Evolutionary conservation across 2,113 vertebrate species (phyloP), one percentile per base, ranked within the genome.

Genomic region (Xiphias gladius): DNA sequence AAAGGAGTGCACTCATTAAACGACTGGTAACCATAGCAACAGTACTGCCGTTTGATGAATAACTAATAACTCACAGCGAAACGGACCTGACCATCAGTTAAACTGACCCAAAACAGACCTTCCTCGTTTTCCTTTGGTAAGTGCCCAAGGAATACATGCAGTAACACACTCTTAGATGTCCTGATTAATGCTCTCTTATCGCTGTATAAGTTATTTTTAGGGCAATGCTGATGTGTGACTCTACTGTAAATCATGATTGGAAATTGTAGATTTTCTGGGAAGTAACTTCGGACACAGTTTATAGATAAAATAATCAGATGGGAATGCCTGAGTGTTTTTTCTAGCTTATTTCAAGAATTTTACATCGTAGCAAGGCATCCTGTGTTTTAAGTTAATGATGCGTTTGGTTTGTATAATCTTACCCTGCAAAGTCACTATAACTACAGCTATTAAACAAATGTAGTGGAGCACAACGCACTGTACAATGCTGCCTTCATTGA

Each of bases 161-260:
- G 13, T 14, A 39, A 58, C 16, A 43, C 62, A 62, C 5, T 24
- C 6, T 20, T 26, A 17, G 2, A 52, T 24, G 5, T 70, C 30
- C 54, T 73, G 43, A 59, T 72, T 10, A 66, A 67, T 7, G 7
- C 63, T 39, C 7, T 24, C 2, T 52, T 70, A 50, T 81, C 28
- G 37, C 26, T 20, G 48, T 19, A 19, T n/a, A n/a, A n/a, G n/a
- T n/a, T n/a, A n/a, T 35, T 39, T 24, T 2, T 35, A 22, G 19
- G 4, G 28, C 50, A 16, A 7, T 17, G 4, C 16, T 39, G 30
- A 55, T 59, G 4, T 22, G 3, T 35, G 32, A n/a, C n/a, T n/a
- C n/a, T n/a, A n/a, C n/a, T n/a, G n/a, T n/a, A n/a, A n/a, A n/a
- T n/a, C n/a, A n/a, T n/a, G n/a, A n/a, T n/a, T n/a, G n/a, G n/a